These are phyloP conservation scores for Phocides pigmalion DNA, from an alignment of 1,140 invertebrate species.

Conservation along the genomic window DNA sequence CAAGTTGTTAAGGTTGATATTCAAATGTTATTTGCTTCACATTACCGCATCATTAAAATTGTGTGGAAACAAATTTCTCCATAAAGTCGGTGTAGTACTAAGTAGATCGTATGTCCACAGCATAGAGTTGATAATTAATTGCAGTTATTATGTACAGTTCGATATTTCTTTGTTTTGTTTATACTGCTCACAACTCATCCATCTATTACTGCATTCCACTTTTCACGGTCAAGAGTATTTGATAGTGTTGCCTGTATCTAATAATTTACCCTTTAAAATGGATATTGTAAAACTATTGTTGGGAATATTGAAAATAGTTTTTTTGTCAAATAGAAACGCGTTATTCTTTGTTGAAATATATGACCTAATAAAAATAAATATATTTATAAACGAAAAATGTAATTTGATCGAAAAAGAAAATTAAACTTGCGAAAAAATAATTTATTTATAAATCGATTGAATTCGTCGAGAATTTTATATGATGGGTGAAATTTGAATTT, in stretches of 20 bases:
- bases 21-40: neutral
- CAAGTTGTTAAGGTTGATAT: conserved; percentile 4
- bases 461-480: no score
- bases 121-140: conserved; percentile 43
- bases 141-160: conserved; percentile 4
- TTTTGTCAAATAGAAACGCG: no score
- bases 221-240: conserved; percentile 69
- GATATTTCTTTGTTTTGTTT: conserved; percentile 38
- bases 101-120: conserved; percentile 1
- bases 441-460: no score
- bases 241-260: conserved; percentile 49
- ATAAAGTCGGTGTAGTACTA: neutral
- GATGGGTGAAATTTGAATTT: no score
- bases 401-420: no score
- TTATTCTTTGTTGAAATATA: no score
- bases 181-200: conserved; percentile 44
- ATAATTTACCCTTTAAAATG: conserved; percentile 31
- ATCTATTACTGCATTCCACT: conserved; percentile 60
- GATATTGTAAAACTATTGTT: no score
- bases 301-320: no score
- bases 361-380: no score
- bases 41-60: conserved; percentile 16
- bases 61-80: conserved; percentile 17
- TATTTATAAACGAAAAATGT: no score
- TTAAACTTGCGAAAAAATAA: no score